Percentiles rank a stretch among this genome's conserved stretches.
These are phyloP conservation scores for Pararge aegeria DNA, from an alignment of 1,140 invertebrate species.

Conservation along the genomic window DNA sequence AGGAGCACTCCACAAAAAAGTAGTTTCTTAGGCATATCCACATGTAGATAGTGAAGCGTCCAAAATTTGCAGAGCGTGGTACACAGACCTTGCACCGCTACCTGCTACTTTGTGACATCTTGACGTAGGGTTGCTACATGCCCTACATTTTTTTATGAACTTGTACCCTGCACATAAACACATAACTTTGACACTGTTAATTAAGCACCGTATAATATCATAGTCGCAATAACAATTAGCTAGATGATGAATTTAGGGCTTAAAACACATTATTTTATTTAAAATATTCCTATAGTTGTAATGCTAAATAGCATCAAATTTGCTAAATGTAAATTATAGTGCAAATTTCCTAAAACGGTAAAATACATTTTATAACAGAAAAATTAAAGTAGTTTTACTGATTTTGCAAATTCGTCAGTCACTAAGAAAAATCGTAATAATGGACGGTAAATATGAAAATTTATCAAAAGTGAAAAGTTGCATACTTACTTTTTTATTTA, in stretches of 20 bases:
- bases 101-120: slow-evolving; percentile 75
- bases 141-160: slow-evolving; percentile 2
- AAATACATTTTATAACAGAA: no score
- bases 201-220: neutral
- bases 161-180: neutral
- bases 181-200: neutral
- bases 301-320: no score
- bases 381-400: no score
- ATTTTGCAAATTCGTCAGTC: no score
- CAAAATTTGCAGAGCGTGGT: slow-evolving; percentile 65
- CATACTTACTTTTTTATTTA: neutral
- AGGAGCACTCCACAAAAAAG: slow-evolving; percentile 40
- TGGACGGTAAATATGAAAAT: no score
- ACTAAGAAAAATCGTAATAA: no score
- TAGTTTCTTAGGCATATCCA: slow-evolving; percentile 36
- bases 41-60: slow-evolving; percentile 48
- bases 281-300: no score
- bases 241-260: no score
- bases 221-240: no score
- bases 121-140: slow-evolving; percentile 58
- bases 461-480: neutral
- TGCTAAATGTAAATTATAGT: no score
- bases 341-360: no score
- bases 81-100: slow-evolving; percentile 53
- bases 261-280: no score